Percentiles rank a stretch among this genome's conserved stretches.
phyloP scores from a whole-genome alignment of 2,113 vertebrate genomes.

The Acrocephalus arundinaceus region DNA sequence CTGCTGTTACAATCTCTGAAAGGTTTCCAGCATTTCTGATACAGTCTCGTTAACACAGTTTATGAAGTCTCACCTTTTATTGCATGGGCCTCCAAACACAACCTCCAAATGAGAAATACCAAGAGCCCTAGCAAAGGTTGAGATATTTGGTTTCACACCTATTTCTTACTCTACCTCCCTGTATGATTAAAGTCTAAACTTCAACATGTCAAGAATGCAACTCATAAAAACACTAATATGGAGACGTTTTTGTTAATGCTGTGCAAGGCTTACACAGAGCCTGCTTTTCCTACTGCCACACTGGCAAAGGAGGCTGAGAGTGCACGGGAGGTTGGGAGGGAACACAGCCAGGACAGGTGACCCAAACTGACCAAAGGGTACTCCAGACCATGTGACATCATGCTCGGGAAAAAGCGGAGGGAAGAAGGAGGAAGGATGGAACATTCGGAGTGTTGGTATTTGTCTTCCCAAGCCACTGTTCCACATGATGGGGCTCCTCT shows the following conservation, averaged over 20 bases:
- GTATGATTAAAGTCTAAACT: neutral
- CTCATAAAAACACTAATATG: fast-evolving
- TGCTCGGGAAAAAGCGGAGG: neutral
- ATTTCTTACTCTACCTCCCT: neutral
- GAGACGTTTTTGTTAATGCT: neutral
- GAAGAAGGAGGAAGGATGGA: neutral
- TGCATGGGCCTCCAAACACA: neutral
- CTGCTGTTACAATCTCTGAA: neutral
- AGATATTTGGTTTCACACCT: neutral
- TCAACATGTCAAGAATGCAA: neutral
- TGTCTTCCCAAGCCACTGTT: neutral
- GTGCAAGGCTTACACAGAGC: neutral
- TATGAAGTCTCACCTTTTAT: neutral
- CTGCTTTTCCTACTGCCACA: neutral
- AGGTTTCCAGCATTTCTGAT: neutral
- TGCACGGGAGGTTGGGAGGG: neutral
- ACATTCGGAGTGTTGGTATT: neutral
- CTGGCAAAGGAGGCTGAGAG: neutral
- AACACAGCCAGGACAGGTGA: neutral
- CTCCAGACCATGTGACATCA: neutral
- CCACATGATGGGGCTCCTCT: neutral
- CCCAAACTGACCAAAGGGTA: neutral
- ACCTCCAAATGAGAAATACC: neutral
- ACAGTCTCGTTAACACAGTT: neutral
- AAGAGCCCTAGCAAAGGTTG: neutral